Evolutionary conservation across 1,140 invertebrate genomes (phyloP).

Genomic region (Dermatophagoides farinae): DNA sequence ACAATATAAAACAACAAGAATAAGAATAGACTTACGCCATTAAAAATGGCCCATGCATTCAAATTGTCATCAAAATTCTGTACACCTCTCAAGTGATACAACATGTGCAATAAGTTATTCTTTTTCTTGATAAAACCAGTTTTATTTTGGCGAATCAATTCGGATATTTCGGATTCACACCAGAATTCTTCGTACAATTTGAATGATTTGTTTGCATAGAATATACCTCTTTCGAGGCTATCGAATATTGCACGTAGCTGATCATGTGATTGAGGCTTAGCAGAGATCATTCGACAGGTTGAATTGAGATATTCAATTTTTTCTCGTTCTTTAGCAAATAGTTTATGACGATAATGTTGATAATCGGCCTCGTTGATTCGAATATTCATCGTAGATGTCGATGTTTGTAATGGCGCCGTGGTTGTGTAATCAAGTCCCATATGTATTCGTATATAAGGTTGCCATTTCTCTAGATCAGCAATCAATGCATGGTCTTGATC

Average conservation of each 20-base stretch:
- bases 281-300: not conserved
- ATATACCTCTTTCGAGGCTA: not conserved
- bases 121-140: not conserved
- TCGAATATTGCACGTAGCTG: not conserved
- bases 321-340: not conserved
- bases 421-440: not conserved
- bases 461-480: not conserved
- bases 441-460: constrained; percentile 1
- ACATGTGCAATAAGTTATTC: not conserved
- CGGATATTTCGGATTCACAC: not conserved
- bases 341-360: not conserved
- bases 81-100: not conserved
- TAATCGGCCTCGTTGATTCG: too few species aligned
- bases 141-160: constrained; percentile 1
- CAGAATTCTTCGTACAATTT: constrained; percentile 10
- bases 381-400: too few species aligned
- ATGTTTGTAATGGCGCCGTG: too few species aligned
- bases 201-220: constrained; percentile 9
- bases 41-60: constrained; percentile 2
- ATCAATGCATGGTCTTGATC: not conserved
- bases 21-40: not conserved
- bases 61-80: not conserved
- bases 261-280: not conserved
- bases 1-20: not conserved
- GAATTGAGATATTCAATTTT: not conserved